phyloP scores from a whole-genome alignment of 2,797 vertebrate species.

The Nasua narica region DNA sequence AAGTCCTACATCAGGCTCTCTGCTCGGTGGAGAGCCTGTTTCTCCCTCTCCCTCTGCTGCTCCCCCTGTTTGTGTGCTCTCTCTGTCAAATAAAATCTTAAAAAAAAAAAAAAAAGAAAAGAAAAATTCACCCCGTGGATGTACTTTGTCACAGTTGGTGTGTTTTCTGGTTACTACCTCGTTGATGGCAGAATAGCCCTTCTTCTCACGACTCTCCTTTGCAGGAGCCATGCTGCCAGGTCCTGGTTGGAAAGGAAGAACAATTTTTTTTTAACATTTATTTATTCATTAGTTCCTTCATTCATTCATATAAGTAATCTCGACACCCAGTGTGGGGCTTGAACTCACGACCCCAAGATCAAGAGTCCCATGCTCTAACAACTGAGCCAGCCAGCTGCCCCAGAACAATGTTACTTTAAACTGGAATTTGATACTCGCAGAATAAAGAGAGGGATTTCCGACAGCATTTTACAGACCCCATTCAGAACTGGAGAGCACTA shows the following conservation, averaged over 20 bases:
- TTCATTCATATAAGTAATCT: not conserved
- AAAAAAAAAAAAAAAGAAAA: too few species aligned
- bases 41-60: too few species aligned
- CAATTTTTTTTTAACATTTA: not conserved
- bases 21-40: too few species aligned
- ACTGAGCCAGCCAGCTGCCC: not conserved
- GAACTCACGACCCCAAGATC: not conserved
- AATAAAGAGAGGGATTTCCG: not conserved
- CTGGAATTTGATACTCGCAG: not conserved
- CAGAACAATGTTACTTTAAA: not conserved
- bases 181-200: not conserved
- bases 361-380: not conserved
- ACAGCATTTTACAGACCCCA: not conserved
- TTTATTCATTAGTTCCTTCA: not conserved
- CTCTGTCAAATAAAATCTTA: too few species aligned
- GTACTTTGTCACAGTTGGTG: not conserved
- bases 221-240: not conserved
- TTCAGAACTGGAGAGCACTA: not conserved
- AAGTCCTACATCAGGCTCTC: too few species aligned
- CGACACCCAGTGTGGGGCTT: not conserved
- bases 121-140: not conserved
- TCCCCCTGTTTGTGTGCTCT: too few species aligned
- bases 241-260: not conserved
- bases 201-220: not conserved
- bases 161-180: not conserved